Base-by-base conservation (phyloP, 2,888 invertebrate species). In the Xestia rhomboidea region DNA sequence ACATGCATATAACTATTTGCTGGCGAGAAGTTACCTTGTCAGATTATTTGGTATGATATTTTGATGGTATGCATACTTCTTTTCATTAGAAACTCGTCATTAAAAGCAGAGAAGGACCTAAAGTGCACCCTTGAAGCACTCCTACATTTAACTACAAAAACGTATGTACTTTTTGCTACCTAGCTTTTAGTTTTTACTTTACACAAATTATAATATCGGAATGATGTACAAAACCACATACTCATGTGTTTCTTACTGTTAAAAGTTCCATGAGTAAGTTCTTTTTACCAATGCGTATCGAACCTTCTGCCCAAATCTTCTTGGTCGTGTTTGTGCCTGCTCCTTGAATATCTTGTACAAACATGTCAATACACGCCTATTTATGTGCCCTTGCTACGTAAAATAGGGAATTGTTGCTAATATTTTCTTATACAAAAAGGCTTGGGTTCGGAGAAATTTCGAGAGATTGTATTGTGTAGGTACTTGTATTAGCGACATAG, bases 281-380 rank as follows among this genome's bases (percentile, higher is more conserved):
- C 4, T 0, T 27, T 15, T 18, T 51, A 38, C 1, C 1, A 46
- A 30, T 11, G 1, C 24, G 44, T 74, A 46, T 68, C 30, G 8
- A 63, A 77, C 74, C 82, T 82, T 82, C 74, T 82, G 70, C 3
- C 21, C 34, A 46, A 64, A 51, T 44, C 8, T 60, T 38, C 2
- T 21, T 30, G 0, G 21, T 54, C 7, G 10, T 83, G 64, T 79
- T 83, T 79, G 60, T 71, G 30, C 69, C 34, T 74, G 79, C 70
- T 85, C 84, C 78, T 79, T 81, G 73, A 82, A 85, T 81, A 72
- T 81, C 78, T 83, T 81, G 86, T 81, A 89, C 89, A 92, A 92
- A 92, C 91, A 92, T 88, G 89, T 90, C 91, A 88, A 88, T 87
- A 83, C 85, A 80, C 82, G 76, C 76, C 84, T 89, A 87, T 89